Evolutionary conservation across 2,797 vertebrate genomes (phyloP).

Genomic region (Lacerta viridis): DNA sequence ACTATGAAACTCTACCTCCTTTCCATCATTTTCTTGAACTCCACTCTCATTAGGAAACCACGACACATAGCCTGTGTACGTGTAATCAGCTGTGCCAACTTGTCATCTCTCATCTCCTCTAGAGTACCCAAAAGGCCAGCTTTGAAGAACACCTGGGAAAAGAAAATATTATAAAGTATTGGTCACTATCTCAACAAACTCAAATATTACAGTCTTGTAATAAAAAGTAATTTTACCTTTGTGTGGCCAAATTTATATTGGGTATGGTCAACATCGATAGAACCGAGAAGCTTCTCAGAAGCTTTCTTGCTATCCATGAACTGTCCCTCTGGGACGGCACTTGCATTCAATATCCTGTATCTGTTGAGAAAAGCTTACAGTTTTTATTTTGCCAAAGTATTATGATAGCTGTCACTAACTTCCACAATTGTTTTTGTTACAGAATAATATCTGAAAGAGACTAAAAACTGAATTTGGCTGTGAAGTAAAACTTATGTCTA

Average conservation of each 20-base stretch:
- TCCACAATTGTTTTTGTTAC: not conserved
- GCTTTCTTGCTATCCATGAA: constrained; percentile 94
- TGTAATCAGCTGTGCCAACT: constrained; percentile 86
- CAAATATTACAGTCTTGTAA: not conserved
- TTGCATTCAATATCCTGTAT: constrained; percentile 91
- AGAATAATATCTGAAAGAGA: not conserved
- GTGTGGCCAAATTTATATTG: constrained; percentile 93
- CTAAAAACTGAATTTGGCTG: not conserved
- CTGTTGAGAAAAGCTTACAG: constrained; percentile 67
- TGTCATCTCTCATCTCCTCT: constrained; percentile 90
- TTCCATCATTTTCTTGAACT: constrained; percentile 82
- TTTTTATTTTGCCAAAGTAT: constrained; percentile 14
- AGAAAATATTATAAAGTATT: constrained; percentile 17
- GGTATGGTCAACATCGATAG: constrained; percentile 88
- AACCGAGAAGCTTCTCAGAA: constrained; percentile 89
- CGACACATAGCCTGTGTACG: constrained; percentile 85
- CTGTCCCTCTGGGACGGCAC: constrained; percentile 90
- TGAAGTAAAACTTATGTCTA: not conserved
- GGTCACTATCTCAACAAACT: not conserved
- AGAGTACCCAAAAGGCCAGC: constrained; percentile 86
- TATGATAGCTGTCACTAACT: not conserved
- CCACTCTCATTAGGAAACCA: constrained; percentile 82
- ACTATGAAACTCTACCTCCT: constrained; percentile 74
- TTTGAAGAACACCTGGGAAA: constrained; percentile 86
- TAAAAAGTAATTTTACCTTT: constrained; percentile 81